Conservation (phyloP, 2,113 vertebrate genomes). For the Tetrax tetrax region DNA sequence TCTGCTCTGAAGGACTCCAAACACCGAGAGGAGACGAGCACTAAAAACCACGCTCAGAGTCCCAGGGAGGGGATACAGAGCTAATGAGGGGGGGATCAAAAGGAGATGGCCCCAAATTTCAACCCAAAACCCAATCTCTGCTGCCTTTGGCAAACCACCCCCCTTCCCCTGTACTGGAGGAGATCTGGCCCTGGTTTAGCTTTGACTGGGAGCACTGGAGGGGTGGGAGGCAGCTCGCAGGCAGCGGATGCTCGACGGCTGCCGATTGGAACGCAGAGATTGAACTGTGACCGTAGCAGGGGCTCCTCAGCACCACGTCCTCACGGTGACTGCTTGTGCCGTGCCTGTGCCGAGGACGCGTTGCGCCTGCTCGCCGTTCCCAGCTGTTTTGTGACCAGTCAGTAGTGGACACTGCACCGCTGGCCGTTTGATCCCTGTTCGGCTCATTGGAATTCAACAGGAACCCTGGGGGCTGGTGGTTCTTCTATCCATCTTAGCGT, state of each 20-base stretch:
- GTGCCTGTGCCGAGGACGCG: fast-evolving
- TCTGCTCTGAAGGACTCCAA: neutral
- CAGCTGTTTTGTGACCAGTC: neutral
- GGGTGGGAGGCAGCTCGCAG: neutral
- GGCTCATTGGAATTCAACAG: neutral
- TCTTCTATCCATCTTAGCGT: neutral
- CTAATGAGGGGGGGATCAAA: neutral
- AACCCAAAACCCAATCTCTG: neutral
- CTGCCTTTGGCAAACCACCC: neutral
- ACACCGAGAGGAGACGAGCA: neutral
- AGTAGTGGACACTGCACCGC: fast-evolving
- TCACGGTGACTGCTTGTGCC: neutral
- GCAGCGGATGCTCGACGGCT: fast-evolving
- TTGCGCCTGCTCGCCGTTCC: neutral
- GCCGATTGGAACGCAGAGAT: fast-evolving
- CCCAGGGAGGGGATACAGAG: neutral
- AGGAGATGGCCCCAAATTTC: neutral
- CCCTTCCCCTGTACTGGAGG: neutral
- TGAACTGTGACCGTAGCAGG: fast-evolving
- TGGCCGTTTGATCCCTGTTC: neutral
- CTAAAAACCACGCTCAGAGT: neutral
- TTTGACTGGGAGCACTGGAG: neutral
- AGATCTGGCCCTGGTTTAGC: neutral
- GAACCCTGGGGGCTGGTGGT: neutral
- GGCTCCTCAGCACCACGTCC: neutral